phyloP scores from a whole-genome alignment of 2,797 vertebrate species.

The Poecilia gillii region DNA sequence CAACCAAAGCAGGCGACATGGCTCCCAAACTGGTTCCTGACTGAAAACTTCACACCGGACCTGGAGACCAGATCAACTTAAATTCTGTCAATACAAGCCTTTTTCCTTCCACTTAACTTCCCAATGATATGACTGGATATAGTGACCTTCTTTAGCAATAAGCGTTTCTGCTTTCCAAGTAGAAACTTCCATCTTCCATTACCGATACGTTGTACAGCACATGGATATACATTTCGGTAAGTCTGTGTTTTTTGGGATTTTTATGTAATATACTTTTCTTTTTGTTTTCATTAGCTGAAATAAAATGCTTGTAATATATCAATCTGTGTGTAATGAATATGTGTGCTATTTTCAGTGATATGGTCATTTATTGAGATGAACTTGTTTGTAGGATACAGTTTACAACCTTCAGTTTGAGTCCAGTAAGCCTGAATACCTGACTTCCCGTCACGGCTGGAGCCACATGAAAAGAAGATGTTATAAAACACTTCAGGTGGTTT shows the following conservation, averaged over 20 bases:
- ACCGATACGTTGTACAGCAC: not conserved
- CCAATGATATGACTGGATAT: not conserved
- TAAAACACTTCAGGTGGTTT: not conserved
- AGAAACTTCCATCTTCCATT: not conserved
- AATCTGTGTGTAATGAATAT: not conserved
- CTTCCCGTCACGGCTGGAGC: slow-evolving; percentile 9
- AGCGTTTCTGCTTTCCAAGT: not conserved
- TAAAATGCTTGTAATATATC: not conserved
- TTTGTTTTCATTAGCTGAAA: not conserved
- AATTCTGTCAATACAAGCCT: not conserved
- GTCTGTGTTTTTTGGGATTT: not conserved
- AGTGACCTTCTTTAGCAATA: not conserved
- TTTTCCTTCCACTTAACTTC: not conserved
- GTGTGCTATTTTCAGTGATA: not conserved
- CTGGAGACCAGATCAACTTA: not conserved
- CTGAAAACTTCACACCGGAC: not conserved
- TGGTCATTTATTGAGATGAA: slow-evolving; percentile 12
- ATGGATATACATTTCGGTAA: not conserved
- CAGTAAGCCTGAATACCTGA: slow-evolving; percentile 26
- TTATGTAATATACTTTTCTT: not conserved
- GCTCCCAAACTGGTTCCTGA: not conserved
- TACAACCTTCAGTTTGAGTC: slow-evolving; percentile 29
- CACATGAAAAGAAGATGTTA: slow-evolving; percentile 7
- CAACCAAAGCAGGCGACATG: not conserved
- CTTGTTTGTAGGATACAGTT: slow-evolving; percentile 45